Conservation (phyloP, 2,113 vertebrate species). For the Ptilorrhoa leucosticta region DNA sequence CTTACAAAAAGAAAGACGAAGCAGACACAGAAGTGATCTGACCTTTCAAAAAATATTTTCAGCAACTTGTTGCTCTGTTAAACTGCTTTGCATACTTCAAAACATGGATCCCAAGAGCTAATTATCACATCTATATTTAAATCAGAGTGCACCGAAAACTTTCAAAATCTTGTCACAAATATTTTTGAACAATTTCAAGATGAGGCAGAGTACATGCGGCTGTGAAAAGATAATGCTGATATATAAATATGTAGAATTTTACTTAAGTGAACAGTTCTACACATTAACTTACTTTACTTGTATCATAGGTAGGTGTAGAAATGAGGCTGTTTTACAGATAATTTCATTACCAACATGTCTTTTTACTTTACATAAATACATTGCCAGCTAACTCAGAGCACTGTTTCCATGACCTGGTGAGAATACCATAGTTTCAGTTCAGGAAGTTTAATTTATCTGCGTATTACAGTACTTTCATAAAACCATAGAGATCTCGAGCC, state of each 20-base stretch:
- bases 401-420: background rate
- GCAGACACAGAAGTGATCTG: background rate
- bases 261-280: background rate
- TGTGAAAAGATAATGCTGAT: background rate
- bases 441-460: background rate
- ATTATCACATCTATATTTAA: slow-evolving; percentile 20
- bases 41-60: slow-evolving; percentile 53
- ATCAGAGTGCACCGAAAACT: background rate
- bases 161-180: background rate
- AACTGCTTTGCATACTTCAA: background rate
- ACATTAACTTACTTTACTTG: background rate
- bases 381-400: background rate
- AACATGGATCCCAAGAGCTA: slow-evolving; percentile 11
- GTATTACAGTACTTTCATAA: background rate
- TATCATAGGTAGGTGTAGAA: background rate
- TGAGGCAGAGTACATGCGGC: background rate
- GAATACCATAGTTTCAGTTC: background rate
- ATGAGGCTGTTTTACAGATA: background rate
- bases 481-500: background rate
- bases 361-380: background rate
- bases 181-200: background rate
- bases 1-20: background rate
- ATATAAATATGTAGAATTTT: background rate
- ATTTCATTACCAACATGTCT: background rate
- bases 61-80: background rate